These are phyloP conservation scores for Corydoras maculifer DNA, from an alignment of 2,113 vertebrate genomes.

Conservation along the genomic window DNA sequence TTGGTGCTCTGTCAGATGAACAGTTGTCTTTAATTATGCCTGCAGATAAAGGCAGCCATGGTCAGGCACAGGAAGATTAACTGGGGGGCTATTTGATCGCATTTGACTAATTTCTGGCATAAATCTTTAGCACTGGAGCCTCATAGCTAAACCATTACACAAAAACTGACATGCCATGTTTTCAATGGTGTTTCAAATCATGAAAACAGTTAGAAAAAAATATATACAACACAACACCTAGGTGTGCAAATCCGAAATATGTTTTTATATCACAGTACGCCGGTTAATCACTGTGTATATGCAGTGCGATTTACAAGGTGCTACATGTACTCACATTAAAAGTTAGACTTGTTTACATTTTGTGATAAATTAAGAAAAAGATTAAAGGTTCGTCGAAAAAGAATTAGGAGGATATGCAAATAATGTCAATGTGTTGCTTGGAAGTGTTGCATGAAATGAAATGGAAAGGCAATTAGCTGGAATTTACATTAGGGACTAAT, in stretches of 20 bases:
- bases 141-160: slow-evolving; percentile 64
- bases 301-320: neutral
- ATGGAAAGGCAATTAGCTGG: slow-evolving; percentile 73
- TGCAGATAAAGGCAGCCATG: slow-evolving; percentile 72
- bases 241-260: neutral
- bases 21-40: slow-evolving; percentile 76
- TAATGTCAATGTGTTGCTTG: slow-evolving; percentile 72
- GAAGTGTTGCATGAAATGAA: slow-evolving; percentile 73
- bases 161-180: slow-evolving; percentile 49
- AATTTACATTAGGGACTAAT: slow-evolving; percentile 55
- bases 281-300: neutral
- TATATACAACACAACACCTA: neutral
- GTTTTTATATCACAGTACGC: neutral
- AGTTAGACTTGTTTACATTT: slow-evolving; percentile 47
- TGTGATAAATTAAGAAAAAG: slow-evolving; percentile 68
- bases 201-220: neutral
- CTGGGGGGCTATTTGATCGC: slow-evolving; percentile 76
- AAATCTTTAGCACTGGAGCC: slow-evolving; percentile 71
- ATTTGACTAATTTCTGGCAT: slow-evolving; percentile 78
- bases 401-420: slow-evolving; percentile 82
- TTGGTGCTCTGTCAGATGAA: slow-evolving; percentile 65
- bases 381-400: slow-evolving; percentile 74
- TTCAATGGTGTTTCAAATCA: slow-evolving; percentile 3
- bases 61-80: slow-evolving; percentile 71
- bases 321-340: neutral